Evolutionary conservation across 2,113 vertebrate species (phyloP), one percentile per base, ranked within the genome.

Genomic region (Clarias macrocephalus): DNA sequence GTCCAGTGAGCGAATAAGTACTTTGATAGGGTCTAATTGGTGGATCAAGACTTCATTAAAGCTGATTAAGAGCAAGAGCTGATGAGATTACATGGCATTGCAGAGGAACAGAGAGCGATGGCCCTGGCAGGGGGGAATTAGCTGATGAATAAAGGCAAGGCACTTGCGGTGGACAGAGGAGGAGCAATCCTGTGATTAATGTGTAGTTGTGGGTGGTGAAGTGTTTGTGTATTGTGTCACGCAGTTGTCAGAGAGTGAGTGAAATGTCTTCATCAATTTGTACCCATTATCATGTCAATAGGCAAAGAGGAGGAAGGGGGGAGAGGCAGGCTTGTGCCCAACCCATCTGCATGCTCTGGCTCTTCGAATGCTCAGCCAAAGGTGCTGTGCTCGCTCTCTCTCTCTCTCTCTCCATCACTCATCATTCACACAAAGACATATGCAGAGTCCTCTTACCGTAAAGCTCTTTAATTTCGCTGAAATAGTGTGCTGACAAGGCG

Each of bases 221-320:
- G 92, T 93, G 93, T 92, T 93, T 93, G 92, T 94, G 93, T 95
- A 92, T 94, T 88, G 86, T 90, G 91, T 93, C 93, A 91, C 91
- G 91, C 90, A 91, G 54, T 79, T 94, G 94, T 94, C 94, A 94
- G 92, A 86, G 81, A 90, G 88, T 89, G 92, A 93, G 92, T 93
- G 93, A 94, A 91, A 94, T 94, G 92, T 94, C 93, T 94, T 94
- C 93, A 95, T 95, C 94, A 95, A 92, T 95, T 94, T 94, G 93
- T 92, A 88, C 87, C 94, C 93, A 95, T 96, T 95, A 95, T 93
- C 93, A 93, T 91, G 91, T 95, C 94, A 95, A 95, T 94, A 90
- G 90, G 91, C 80, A 87, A 92, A 92, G 89, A 92, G 88, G 90
- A 37, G 65, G 79, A 75, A 72, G 57, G 79, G 56, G 77, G 60